Conservation (phyloP, 2,113 vertebrate genomes). For the Pseudonaja textilis region DNA sequence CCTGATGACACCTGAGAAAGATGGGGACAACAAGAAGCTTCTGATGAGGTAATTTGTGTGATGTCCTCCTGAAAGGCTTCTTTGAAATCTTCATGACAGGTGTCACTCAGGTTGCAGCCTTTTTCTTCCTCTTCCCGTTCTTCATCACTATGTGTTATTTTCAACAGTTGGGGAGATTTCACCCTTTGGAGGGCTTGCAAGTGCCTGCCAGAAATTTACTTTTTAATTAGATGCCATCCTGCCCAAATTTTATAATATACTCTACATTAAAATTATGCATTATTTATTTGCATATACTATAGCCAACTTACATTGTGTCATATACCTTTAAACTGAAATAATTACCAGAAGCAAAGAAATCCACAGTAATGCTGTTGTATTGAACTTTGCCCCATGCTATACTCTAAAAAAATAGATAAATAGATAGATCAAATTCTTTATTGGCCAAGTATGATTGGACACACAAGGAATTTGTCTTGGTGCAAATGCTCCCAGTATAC, state of each 20-base stretch:
- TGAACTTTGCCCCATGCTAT: not conserved
- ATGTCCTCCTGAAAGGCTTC: conserved; percentile 23
- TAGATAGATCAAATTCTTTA: too few species aligned
- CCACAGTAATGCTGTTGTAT: not conserved
- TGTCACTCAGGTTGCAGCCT: conserved; percentile 37
- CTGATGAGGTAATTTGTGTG: conserved; percentile 52
- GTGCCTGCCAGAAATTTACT: conserved; percentile 64
- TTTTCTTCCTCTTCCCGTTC: conserved; percentile 58
- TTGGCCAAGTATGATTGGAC: too few species aligned
- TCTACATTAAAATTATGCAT: not conserved
- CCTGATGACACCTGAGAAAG: conserved; percentile 46
- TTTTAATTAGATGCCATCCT: not conserved
- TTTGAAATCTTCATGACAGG: conserved; percentile 52
- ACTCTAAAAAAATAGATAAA: not conserved
- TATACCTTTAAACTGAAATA: not conserved
- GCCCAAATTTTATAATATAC: not conserved
- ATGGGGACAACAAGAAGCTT: conserved; percentile 60
- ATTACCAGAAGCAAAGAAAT: not conserved
- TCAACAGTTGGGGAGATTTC: conserved; percentile 61
- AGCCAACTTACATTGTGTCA: not conserved
- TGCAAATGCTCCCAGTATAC: too few species aligned
- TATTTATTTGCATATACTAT: not conserved
- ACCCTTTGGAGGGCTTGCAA: conserved; percentile 67
- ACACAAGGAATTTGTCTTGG: too few species aligned
- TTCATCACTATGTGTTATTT: conserved; percentile 61